These are phyloP conservation scores for Petrocephalus zakoni DNA, from an alignment of 2,113 vertebrate genomes.

Conservation along the genomic window DNA sequence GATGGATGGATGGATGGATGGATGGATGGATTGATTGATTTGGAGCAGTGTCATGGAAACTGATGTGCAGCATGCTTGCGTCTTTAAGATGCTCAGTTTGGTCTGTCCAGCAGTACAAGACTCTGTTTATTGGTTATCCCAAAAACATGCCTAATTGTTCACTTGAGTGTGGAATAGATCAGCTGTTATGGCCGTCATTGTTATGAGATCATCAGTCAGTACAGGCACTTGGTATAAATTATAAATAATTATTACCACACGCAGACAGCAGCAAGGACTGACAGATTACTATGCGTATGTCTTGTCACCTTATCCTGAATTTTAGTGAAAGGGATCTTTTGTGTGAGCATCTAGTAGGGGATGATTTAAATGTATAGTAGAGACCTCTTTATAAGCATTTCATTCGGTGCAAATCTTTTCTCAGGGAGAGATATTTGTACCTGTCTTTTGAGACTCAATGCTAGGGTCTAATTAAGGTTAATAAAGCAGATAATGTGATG, in stretches of 20 bases:
- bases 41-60: background rate
- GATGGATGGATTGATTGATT: background rate
- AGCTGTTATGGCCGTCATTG: slow-evolving; percentile 41
- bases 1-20: background rate
- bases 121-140: slow-evolving; percentile 33
- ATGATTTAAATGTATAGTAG: slow-evolving; percentile 31
- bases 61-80: slow-evolving; percentile 1
- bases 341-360: slow-evolving; percentile 33
- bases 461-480: background rate
- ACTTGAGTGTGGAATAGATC: slow-evolving; percentile 7
- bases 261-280: slow-evolving; percentile 40
- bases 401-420: background rate
- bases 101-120: slow-evolving; percentile 18
- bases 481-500: background rate
- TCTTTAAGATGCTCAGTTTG: slow-evolving; percentile 16
- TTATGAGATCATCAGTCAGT: slow-evolving; percentile 52
- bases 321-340: slow-evolving; percentile 42
- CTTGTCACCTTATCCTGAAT: slow-evolving; percentile 32
- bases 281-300: slow-evolving; percentile 39
- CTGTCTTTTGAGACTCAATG: background rate
- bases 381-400: slow-evolving; percentile 1
- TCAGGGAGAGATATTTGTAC: background rate
- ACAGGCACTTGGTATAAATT: slow-evolving; percentile 41
- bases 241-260: slow-evolving; percentile 41
- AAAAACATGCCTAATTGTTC: slow-evolving; percentile 25